Base-by-base conservation (phyloP, 2,888 invertebrate species). In the Andrena bicolor region DNA sequence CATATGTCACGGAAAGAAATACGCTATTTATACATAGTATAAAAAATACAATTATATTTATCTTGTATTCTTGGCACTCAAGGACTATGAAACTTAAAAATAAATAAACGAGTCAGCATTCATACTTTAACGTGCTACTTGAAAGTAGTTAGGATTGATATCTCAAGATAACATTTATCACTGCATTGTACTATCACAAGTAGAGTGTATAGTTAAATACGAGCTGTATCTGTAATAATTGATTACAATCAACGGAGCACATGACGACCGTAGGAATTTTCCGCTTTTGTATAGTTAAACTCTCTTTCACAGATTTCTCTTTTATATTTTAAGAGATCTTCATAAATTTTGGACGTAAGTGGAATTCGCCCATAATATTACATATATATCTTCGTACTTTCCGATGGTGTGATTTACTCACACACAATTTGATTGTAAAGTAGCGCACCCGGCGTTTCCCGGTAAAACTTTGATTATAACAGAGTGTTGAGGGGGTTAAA, bases 61-160 rank as follows among this genome's bases (percentile, higher is more conserved):
- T 35, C 10, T 63, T n/a, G 51, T 65, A 70, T 80, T 61, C 65
- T 58, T 70, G n/a, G 51, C 26, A 5, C 51, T 51, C 58, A 80
- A 78, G 79, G 51, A 13, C 68, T 23, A 26, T n/a, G 2, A 23
- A 8, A 51, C n/a, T 23, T 41, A 13, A 23, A 77, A 30, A 16
- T 51, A 70, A 60, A 30, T n/a, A 4, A 35, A 2, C 16, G 16
- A 7, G 23, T 10, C 48, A 49, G 0, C n/a, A 16, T 5, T 23
- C 10, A 1, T 2, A 10, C 28, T 2, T 10, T 65, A 41, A 41
- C 1, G 2, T 20, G 6, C 7, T 26, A 76, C 6, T n/a, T 30
- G 7, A 4, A 53, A 10, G 26, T 4, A 53, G 48, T n/a, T 10
- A 10, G 6, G 5, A 51, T 30, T 48, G 2, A 53, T 2, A 41